Evolutionary conservation across 2,113 vertebrate genomes (phyloP).

Genomic region (Colossoma macropomum): DNA sequence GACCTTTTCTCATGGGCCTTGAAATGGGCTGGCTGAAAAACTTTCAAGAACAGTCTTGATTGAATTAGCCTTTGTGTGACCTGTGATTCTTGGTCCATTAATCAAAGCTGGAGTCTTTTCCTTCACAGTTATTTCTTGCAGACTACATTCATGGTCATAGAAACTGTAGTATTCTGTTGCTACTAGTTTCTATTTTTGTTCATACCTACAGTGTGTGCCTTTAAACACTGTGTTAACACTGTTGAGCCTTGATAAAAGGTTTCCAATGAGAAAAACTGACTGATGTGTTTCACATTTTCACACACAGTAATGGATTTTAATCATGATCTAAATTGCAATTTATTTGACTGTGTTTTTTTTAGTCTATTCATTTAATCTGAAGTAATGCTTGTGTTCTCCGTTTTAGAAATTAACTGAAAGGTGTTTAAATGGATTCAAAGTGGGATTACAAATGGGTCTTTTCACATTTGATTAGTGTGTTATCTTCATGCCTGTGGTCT

Average conservation of each 20-base stretch:
- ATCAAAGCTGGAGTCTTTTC: not conserved
- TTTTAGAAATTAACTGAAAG: not conserved
- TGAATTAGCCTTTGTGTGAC: too few species aligned
- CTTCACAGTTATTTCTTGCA: not conserved
- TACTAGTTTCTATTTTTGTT: too few species aligned
- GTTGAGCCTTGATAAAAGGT: too few species aligned
- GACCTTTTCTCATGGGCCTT: not conserved
- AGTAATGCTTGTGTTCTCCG: not conserved
- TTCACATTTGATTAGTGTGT: not conserved
- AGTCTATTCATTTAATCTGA: not conserved
- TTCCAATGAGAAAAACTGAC: too few species aligned
- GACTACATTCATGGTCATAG: too few species aligned
- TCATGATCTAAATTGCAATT: not conserved
- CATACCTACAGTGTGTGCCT: too few species aligned
- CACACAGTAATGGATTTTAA: too few species aligned
- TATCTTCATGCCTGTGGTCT: not conserved
- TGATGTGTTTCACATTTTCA: too few species aligned
- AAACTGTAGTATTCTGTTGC: too few species aligned
- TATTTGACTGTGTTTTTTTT: not conserved
- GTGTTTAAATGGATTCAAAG: not conserved
- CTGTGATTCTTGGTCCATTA: too few species aligned
- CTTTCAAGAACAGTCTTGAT: not conserved
- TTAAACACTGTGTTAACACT: too few species aligned
- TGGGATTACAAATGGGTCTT: not conserved
- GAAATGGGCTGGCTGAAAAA: not conserved